These are phyloP conservation scores for Oryzias melastigma DNA, from an alignment of 2,113 vertebrate species.

Conservation along the genomic window DNA sequence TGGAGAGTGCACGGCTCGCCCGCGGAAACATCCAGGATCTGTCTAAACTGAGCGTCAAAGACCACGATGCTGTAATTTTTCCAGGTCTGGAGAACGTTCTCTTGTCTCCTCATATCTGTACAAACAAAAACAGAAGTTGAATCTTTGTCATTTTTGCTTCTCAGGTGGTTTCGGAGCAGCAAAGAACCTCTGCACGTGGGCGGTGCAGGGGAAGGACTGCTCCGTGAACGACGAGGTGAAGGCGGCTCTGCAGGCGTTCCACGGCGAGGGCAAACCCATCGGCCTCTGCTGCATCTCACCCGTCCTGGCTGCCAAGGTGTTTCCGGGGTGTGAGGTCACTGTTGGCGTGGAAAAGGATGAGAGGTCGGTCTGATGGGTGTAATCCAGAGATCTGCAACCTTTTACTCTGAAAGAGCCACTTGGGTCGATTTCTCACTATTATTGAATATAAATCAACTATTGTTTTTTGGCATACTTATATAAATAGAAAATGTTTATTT, in stretches of 20 bases:
- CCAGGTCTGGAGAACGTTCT: conserved; percentile 63
- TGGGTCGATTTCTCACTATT: no score
- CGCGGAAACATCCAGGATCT: conserved; percentile 80
- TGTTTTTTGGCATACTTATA: no score
- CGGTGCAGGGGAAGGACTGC: conserved; percentile 82
- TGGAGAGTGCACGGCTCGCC: conserved; percentile 82
- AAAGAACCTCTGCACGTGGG: conserved; percentile 85
- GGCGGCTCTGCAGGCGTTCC: conserved; percentile 76
- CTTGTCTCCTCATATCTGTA: background rate
- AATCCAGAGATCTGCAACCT: background rate
- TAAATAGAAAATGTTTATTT: no score
- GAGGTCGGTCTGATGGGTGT: conserved; percentile 51
- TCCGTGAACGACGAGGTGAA: conserved; percentile 73
- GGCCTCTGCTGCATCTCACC: conserved; percentile 83
- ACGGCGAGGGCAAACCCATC: conserved; percentile 77
- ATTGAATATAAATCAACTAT: no score
- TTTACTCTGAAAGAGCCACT: no score
- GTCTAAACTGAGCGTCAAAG: conserved; percentile 72
- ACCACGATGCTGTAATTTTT: conserved; percentile 80
- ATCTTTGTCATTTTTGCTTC: background rate
- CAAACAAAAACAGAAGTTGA: background rate
- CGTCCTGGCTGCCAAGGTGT: conserved; percentile 80
- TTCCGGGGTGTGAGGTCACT: conserved; percentile 82
- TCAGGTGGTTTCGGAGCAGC: conserved; percentile 82
- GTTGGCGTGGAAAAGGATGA: conserved; percentile 76